phyloP scores from a whole-genome alignment of 2,888 invertebrate species.

The Salticus scenicus region DNA sequence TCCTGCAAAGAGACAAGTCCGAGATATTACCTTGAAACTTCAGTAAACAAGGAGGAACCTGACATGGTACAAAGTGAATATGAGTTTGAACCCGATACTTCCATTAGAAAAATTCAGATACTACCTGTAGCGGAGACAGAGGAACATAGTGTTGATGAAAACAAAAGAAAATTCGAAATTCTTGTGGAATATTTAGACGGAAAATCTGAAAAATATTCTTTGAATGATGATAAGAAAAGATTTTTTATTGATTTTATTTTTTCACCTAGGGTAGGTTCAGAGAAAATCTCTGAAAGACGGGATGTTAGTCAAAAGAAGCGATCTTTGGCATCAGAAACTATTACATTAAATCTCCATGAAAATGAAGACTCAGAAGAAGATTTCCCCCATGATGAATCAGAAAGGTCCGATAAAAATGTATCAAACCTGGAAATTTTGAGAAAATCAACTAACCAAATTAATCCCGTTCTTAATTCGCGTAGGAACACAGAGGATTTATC shows the following conservation, averaged over 20 bases:
- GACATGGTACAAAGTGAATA: too few relatives aligned
- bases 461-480: neutral
- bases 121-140: neutral
- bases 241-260: neutral
- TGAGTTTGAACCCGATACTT: too few relatives aligned
- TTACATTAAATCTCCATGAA: too few relatives aligned
- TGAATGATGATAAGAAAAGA: neutral
- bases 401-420: conserved; percentile 50
- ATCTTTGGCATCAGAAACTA: neutral
- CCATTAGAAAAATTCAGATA: neutral
- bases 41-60: neutral
- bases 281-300: neutral
- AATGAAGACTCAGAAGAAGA: neutral
- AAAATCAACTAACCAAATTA: neutral
- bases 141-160: neutral
- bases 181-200: neutral
- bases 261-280: neutral
- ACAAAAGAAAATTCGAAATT: neutral
- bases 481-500: neutral
- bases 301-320: neutral
- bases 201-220: too few relatives aligned
- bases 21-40: conserved; percentile 21
- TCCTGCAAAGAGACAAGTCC: conserved; percentile 73
- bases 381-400: conserved; percentile 61
- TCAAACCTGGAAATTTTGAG: neutral